Percentiles rank a stretch among this genome's conserved stretches.
phyloP scores from a whole-genome alignment of 2,113 vertebrate genomes.

The Bufo gargarizans region DNA sequence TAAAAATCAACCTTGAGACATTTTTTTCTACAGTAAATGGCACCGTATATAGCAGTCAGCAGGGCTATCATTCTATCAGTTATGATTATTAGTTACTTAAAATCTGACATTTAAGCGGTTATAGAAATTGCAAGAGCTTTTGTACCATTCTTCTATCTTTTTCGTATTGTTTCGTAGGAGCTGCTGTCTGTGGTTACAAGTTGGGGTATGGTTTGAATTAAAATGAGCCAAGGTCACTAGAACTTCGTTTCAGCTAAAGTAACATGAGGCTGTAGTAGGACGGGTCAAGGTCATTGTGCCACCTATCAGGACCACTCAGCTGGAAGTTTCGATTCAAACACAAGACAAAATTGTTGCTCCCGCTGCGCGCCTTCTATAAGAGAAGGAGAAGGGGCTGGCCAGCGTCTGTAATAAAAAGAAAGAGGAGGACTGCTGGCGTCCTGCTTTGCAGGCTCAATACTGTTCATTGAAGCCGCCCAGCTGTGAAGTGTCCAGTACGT shows the following conservation, averaged over 20 bases:
- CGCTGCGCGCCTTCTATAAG: conserved; percentile 31
- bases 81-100: not conserved
- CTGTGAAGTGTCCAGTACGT: conserved; percentile 44
- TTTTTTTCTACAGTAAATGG: not conserved
- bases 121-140: not conserved
- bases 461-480: conserved; percentile 46
- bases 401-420: conserved; percentile 37
- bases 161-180: not conserved
- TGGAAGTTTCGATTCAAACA: conserved; percentile 27
- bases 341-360: conserved; percentile 46
- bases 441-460: conserved; percentile 29
- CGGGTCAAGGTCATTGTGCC: conserved; percentile 36
- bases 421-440: conserved; percentile 31
- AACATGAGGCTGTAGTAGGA: not conserved
- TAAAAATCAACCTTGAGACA: not conserved
- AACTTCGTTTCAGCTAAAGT: not conserved
- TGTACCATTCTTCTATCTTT: not conserved
- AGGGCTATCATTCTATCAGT: not conserved
- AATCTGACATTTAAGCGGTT: not conserved
- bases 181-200: not conserved
- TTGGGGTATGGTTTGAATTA: not conserved
- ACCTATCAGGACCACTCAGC: conserved; percentile 23
- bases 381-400: conserved; percentile 8
- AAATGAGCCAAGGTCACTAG: conserved; percentile 2
- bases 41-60: not conserved